These are phyloP conservation scores for Psix sp. DNA, from an alignment of 1,140 invertebrate species.

Conservation along the genomic window DNA sequence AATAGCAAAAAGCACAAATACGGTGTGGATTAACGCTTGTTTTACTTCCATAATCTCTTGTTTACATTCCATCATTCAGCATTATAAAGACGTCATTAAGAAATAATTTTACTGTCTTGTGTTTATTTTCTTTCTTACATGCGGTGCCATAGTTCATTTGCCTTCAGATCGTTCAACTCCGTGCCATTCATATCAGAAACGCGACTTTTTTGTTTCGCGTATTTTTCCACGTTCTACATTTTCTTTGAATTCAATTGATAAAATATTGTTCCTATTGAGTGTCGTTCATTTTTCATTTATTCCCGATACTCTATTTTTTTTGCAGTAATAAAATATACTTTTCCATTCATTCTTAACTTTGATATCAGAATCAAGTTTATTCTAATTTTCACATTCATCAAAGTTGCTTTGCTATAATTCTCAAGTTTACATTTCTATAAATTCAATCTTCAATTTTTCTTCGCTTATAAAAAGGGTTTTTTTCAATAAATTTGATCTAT, in stretches of 20 bases:
- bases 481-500: too few species aligned
- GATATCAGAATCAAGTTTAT: too few species aligned
- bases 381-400: too few species aligned
- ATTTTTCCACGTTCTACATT: slow-evolving; percentile 31
- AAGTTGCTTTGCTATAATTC: too few species aligned
- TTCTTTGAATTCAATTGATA: background rate
- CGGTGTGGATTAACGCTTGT: slow-evolving; percentile 24
- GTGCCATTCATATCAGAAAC: slow-evolving; percentile 51
- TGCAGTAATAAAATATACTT: too few species aligned
- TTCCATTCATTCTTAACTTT: too few species aligned
- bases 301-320: too few species aligned
- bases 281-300: slow-evolving; percentile 1
- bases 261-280: too few species aligned
- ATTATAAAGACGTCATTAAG: slow-evolving; percentile 33
- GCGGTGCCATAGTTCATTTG: slow-evolving; percentile 58
- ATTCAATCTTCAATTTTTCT: too few species aligned
- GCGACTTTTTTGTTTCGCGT: slow-evolving; percentile 23
- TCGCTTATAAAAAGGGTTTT: too few species aligned
- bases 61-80: slow-evolving; percentile 22
- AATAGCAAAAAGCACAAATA: background rate
- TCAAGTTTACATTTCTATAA: too few species aligned
- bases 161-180: slow-evolving; percentile 56
- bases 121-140: slow-evolving; percentile 53
- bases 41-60: slow-evolving; percentile 23
- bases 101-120: slow-evolving; percentile 44